Conservation (phyloP, 2,113 vertebrate genomes). For the Oncorhynchus kisutch region DNA sequence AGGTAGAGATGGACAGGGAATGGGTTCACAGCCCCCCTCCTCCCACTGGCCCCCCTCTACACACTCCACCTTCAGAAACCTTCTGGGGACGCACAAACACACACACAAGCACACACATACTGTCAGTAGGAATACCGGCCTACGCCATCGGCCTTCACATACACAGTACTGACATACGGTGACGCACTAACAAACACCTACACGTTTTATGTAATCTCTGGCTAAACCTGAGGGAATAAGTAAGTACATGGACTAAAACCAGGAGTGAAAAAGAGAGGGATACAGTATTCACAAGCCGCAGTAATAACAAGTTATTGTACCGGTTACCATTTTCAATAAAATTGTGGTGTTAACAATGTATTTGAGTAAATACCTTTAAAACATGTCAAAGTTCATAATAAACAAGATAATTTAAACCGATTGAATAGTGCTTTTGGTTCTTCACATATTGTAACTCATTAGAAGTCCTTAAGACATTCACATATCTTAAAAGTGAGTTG, state of each 20-base stretch:
- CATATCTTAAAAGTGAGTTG: conserved; percentile 38
- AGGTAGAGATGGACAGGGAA: conserved; percentile 81
- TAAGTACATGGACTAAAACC: neutral
- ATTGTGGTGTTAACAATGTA: neutral
- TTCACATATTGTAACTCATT: conserved; percentile 56
- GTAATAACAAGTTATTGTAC: too few relatives aligned
- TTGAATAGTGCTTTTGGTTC: conserved; percentile 24
- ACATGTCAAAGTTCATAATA: conserved; percentile 56
- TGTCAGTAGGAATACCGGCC: too few relatives aligned
- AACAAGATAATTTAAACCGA: conserved; percentile 53
- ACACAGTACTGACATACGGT: too few relatives aligned
- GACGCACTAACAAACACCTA: too few relatives aligned
- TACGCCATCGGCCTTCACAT: too few relatives aligned
- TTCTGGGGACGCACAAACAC: conserved; percentile 71
- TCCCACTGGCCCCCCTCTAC: conserved; percentile 86
- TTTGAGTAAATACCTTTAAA: conserved; percentile 18
- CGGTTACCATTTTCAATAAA: too few relatives aligned
- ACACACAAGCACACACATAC: neutral
- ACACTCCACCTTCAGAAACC: conserved; percentile 88
- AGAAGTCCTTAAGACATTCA: conserved; percentile 60
- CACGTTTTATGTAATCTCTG: too few relatives aligned
- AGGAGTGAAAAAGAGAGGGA: neutral
- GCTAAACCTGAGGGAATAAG: too few relatives aligned
- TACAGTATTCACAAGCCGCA: too few relatives aligned
- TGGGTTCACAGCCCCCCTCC: conserved; percentile 77